phyloP scores from a whole-genome alignment of 2,888 invertebrate species.

The Idaea dimidiata region DNA sequence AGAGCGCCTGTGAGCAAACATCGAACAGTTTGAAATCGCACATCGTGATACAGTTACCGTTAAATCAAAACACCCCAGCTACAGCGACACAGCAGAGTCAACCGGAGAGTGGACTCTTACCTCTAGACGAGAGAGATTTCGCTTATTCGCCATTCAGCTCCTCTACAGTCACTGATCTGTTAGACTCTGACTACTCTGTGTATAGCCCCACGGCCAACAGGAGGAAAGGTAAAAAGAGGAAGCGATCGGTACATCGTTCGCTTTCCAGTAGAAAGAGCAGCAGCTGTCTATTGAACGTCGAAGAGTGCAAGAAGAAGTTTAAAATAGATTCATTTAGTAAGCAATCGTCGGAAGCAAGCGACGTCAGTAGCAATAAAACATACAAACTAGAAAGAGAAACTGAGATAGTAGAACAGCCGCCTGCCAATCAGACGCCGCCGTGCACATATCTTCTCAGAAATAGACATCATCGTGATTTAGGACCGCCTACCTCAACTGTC shows the following conservation, averaged over 20 bases:
- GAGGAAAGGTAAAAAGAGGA: slow-evolving; percentile 72
- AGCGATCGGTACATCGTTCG: slow-evolving; percentile 67
- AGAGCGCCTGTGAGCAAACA: slow-evolving; percentile 67
- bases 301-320: slow-evolving; percentile 70
- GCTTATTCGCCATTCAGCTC: slow-evolving; percentile 77
- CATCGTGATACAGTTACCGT: slow-evolving; percentile 41
- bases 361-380: slow-evolving; percentile 46
- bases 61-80: slow-evolving; percentile 47
- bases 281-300: slow-evolving; percentile 57
- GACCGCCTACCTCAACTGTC: slow-evolving; percentile 62
- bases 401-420: slow-evolving; percentile 50
- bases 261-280: slow-evolving; percentile 65
- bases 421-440: slow-evolving; percentile 36
- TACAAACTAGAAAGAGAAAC: slow-evolving; percentile 55
- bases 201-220: slow-evolving; percentile 70
- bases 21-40: slow-evolving; percentile 48
- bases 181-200: slow-evolving; percentile 75
- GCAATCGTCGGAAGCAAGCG: slow-evolving; percentile 48
- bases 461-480: slow-evolving; percentile 56
- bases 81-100: slow-evolving; percentile 49
- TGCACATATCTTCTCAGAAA: slow-evolving; percentile 59
- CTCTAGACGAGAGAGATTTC: slow-evolving; percentile 75
- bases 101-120: slow-evolving; percentile 69
- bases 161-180: slow-evolving; percentile 70
- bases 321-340: slow-evolving; percentile 77